Conservation (phyloP, 2,113 vertebrate genomes). For the Erpornis zantholeuca region DNA sequence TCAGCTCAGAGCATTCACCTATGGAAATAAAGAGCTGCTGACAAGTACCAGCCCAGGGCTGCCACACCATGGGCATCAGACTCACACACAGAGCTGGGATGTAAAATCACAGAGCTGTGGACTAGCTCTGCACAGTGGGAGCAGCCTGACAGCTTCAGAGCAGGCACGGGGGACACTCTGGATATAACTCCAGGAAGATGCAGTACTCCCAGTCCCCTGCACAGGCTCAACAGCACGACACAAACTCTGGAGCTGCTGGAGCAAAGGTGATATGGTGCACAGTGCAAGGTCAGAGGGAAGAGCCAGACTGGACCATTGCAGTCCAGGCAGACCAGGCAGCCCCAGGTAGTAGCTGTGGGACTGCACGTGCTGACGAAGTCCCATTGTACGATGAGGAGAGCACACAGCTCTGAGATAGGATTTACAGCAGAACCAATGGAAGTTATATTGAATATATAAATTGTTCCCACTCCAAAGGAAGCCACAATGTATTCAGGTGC, state of each 20-base stretch:
- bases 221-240: background rate
- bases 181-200: background rate
- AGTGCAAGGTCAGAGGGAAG: background rate
- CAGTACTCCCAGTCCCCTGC: rapidly evolving
- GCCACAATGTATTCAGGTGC: background rate
- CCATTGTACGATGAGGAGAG: rapidly evolving
- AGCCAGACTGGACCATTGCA: background rate
- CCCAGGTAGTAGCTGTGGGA: background rate
- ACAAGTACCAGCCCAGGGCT: background rate
- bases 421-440: background rate
- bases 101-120: background rate
- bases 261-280: background rate
- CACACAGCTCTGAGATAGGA: background rate
- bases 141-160: background rate
- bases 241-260: background rate
- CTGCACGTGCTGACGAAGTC: background rate
- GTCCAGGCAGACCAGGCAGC: background rate
- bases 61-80: background rate
- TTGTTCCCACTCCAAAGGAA: background rate
- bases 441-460: background rate
- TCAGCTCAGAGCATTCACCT: background rate
- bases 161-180: background rate
- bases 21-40: background rate
- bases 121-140: background rate
- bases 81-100: background rate